A percentile compares a stretch with the other conserved stretches of the same genome.
phyloP scores from a whole-genome alignment of 2,113 vertebrate genomes.

The Callopanchax toddi region DNA sequence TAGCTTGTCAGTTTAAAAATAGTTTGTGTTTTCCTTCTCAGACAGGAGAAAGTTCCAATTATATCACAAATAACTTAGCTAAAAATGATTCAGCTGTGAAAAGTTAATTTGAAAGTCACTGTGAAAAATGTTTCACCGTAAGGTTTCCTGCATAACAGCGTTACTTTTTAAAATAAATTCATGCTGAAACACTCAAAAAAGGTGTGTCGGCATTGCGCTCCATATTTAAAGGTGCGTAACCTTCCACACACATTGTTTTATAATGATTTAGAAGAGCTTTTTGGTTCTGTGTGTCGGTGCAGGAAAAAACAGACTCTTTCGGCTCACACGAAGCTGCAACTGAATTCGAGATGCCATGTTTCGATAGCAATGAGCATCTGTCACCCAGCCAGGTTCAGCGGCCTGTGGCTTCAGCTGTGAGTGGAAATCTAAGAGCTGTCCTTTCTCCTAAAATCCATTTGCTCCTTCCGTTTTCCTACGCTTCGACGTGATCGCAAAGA shows the following conservation, averaged over 20 bases:
- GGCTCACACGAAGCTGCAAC: slow-evolving; percentile 11
- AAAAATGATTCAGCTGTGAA: background rate
- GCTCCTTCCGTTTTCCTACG: slow-evolving; percentile 53
- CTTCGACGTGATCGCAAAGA: slow-evolving; percentile 56
- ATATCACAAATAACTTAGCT: background rate
- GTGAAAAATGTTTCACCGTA: background rate
- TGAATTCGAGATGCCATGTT: slow-evolving; percentile 42
- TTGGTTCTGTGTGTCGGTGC: slow-evolving; percentile 15
- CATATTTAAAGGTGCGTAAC: background rate
- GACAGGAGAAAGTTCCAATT: background rate
- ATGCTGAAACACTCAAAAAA: background rate
- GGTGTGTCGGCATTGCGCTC: background rate
- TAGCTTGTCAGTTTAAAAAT: background rate
- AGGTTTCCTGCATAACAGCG: background rate
- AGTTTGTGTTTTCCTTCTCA: background rate
- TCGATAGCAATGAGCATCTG: slow-evolving; percentile 13
- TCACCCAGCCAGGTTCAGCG: slow-evolving; percentile 17
- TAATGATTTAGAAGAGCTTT: background rate
- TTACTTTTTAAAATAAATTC: background rate
- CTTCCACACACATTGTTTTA: background rate
- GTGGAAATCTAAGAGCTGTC: slow-evolving; percentile 39
- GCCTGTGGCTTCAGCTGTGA: slow-evolving; percentile 36
- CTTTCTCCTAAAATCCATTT: slow-evolving; percentile 50
- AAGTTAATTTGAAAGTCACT: slow-evolving; percentile 12
- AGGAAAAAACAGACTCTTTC: slow-evolving; percentile 23